These are phyloP conservation scores for Narcine bancroftii DNA, from an alignment of 2,113 vertebrate genomes.

Conservation along the genomic window DNA sequence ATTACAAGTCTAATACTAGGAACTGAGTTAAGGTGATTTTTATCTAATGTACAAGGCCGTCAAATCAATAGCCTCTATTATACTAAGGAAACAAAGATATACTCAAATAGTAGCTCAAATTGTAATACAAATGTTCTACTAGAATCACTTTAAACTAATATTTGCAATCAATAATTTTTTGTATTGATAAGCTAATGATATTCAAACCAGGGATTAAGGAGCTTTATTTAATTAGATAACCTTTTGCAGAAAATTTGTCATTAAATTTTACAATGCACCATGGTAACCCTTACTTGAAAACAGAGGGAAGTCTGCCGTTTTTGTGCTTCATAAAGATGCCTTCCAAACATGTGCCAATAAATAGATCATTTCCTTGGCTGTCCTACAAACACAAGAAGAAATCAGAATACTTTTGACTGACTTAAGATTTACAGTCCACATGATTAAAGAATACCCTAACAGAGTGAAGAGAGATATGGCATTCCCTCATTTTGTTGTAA, in stretches of 20 bases:
- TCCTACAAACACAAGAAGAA: slow-evolving; percentile 60
- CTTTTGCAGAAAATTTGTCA: neutral
- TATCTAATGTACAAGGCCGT: neutral
- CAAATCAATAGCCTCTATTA: neutral
- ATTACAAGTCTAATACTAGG: neutral
- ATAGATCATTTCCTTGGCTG: slow-evolving; percentile 81
- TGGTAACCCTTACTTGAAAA: slow-evolving; percentile 68
- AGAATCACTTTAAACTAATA: neutral
- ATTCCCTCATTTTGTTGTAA: neutral
- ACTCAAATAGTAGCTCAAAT: neutral
- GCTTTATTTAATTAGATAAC: neutral
- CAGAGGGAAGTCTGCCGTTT: slow-evolving; percentile 73
- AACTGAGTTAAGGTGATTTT: neutral
- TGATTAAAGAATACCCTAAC: neutral
- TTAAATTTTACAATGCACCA: neutral
- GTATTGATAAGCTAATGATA: neutral
- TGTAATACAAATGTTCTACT: neutral
- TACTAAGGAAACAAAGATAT: neutral
- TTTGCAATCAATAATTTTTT: neutral
- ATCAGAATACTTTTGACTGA: neutral
- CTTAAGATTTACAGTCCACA: neutral
- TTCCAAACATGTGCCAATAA: slow-evolving; percentile 82
- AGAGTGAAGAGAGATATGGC: neutral
- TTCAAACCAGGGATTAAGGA: neutral
- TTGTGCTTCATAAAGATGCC: slow-evolving; percentile 93